Conservation (phyloP, 2,888 invertebrate genomes). For the Brachypterus glaber region DNA sequence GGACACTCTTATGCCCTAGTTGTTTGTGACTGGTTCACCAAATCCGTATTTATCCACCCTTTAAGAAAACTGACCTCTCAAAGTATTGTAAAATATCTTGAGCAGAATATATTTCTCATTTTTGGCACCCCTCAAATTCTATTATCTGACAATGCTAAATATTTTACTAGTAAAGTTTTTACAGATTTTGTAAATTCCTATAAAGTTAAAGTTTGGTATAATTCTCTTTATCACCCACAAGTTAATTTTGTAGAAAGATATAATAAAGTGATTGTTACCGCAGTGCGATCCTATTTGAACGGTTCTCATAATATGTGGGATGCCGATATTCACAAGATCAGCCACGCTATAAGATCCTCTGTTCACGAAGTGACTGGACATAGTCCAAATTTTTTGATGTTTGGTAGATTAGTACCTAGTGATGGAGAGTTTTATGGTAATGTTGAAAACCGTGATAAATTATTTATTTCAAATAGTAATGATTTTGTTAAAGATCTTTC, state of each 20-base stretch:
- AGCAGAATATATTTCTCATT: too few species aligned
- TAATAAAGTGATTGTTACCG: conserved; percentile 15
- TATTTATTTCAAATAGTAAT: neutral
- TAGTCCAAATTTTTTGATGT: conserved; percentile 14
- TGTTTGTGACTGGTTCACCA: conserved; percentile 5
- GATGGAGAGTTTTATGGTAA: conserved; percentile 14
- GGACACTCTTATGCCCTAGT: too few species aligned
- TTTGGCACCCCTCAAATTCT: too few species aligned
- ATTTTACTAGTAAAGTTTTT: too few species aligned
- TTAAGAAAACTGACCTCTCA: too few species aligned
- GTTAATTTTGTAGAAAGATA: conserved; percentile 16
- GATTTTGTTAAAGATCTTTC: conserved; percentile 6
- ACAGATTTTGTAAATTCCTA: conserved; percentile 9
- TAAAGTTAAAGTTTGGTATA: conserved; percentile 12
- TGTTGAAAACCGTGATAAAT: conserved; percentile 4
- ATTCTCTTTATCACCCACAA: conserved; percentile 14
- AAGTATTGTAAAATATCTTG: too few species aligned
- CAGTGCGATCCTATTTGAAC: conserved; percentile 15
- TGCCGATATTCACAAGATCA: conserved; percentile 12
- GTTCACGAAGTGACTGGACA: conserved; percentile 17
- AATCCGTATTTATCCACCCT: too few species aligned
- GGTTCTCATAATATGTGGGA: conserved; percentile 15
- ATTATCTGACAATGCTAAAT: too few species aligned
- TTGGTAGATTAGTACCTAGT: conserved; percentile 15
- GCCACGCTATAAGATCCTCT: conserved; percentile 14